Conservation (phyloP, 2,888 invertebrate species). For the Villa cingulata region DNA sequence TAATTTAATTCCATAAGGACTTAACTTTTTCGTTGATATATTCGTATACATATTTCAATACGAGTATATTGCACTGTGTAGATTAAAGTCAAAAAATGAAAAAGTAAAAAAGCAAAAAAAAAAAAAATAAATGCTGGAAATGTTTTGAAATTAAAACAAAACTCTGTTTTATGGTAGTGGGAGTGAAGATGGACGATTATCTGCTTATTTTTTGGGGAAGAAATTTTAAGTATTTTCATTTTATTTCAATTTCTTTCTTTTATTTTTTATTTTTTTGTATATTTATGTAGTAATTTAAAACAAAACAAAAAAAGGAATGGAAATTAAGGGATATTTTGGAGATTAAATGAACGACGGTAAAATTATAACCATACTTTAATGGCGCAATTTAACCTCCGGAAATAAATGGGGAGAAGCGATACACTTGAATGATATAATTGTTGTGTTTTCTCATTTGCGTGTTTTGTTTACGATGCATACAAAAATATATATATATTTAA, state of each 20-base stretch:
- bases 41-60: too few relatives aligned
- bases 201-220: not conserved
- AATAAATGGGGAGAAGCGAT: conserved; percentile 8
- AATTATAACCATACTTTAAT: conserved; percentile 2
- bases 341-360: not conserved
- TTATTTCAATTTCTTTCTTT: not conserved
- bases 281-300: not conserved
- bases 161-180: not conserved
- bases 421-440: conserved; percentile 13
- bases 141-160: too few relatives aligned
- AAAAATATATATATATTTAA: too few relatives aligned
- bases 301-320: too few relatives aligned
- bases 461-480: conserved; percentile 13
- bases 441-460: conserved; percentile 13
- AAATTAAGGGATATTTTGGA: not conserved
- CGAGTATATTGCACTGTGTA: too few relatives aligned
- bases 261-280: not conserved
- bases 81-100: too few relatives aligned
- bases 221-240: not conserved
- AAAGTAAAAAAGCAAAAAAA: too few relatives aligned
- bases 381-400: conserved; percentile 8
- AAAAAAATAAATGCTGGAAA: too few relatives aligned
- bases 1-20: conserved; percentile 14
- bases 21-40: too few relatives aligned
- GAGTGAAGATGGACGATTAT: not conserved